A percentile compares a stretch with the other conserved stretches of the same genome.
Conservation (phyloP, 2,797 vertebrate genomes). For the Neoniphon sammara region DNA sequence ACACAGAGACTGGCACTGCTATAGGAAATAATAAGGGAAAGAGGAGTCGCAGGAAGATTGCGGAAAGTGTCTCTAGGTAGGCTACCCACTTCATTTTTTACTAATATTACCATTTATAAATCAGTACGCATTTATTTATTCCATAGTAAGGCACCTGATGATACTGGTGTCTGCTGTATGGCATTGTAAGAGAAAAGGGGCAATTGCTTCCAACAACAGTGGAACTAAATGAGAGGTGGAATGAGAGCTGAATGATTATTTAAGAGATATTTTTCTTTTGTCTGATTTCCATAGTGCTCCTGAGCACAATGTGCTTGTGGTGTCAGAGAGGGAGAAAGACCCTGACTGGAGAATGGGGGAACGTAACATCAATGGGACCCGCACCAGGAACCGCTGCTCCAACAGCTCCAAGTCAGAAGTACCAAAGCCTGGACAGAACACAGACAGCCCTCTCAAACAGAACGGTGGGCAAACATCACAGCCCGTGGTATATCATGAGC, state of each 20-base stretch:
- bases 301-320: slow-evolving; percentile 82
- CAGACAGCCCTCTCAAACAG: slow-evolving; percentile 82
- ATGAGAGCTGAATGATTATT: not conserved
- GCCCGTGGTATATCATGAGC: not conserved
- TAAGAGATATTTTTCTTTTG: not conserved
- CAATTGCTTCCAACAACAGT: too few relatives aligned
- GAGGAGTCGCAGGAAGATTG: slow-evolving; percentile 88
- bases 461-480: slow-evolving; percentile 79
- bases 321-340: slow-evolving; percentile 85
- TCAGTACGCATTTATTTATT: not conserved
- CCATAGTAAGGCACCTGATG: not conserved
- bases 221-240: too few relatives aligned
- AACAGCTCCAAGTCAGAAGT: slow-evolving; percentile 77
- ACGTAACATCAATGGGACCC: slow-evolving; percentile 60
- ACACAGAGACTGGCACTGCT: slow-evolving; percentile 80
- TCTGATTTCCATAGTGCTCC: slow-evolving; percentile 77
- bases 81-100: not conserved
- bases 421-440: slow-evolving; percentile 78
- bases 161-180: not conserved
- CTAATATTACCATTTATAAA: not conserved
- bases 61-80: slow-evolving; percentile 77
- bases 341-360: slow-evolving; percentile 84
- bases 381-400: slow-evolving; percentile 82
- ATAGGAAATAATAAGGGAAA: slow-evolving; percentile 89
- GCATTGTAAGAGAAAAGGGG: not conserved